These are phyloP conservation scores for Gobio gobio DNA, from an alignment of 2,113 vertebrate genomes.

Conservation along the genomic window DNA sequence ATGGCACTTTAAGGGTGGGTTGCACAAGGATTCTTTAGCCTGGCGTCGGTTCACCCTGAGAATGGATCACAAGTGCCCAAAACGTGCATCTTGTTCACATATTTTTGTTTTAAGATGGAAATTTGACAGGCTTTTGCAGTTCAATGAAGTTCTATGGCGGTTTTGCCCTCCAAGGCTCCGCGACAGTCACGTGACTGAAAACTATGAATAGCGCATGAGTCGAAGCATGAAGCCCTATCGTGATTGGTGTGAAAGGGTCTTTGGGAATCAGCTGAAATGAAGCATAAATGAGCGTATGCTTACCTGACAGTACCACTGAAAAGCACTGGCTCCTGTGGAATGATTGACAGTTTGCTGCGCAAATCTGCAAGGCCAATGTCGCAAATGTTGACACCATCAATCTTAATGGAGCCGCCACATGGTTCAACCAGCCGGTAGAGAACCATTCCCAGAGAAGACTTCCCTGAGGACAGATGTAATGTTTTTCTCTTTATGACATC, in stretches of 20 bases:
- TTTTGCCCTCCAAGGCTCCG: no score
- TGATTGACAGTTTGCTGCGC: slow-evolving; percentile 93
- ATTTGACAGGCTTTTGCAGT: no score
- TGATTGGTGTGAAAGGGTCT: background rate
- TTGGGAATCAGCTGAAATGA: background rate
- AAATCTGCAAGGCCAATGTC: slow-evolving; percentile 92
- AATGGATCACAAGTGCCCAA: no score
- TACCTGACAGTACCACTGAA: slow-evolving; percentile 93
- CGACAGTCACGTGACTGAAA: no score
- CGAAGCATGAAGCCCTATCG: background rate
- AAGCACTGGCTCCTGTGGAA: slow-evolving; percentile 91
- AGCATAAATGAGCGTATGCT: slow-evolving; percentile 43
- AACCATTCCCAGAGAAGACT: slow-evolving; percentile 90
- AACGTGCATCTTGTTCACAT: no score
- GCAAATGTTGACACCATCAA: slow-evolving; percentile 88
- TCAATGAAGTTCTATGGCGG: no score
- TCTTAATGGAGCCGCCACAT: slow-evolving; percentile 89
- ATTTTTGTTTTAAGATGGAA: no score
- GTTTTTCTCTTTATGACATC: background rate
- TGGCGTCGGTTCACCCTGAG: no score
- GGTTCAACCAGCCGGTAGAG: slow-evolving; percentile 89
- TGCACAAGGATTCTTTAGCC: no score
- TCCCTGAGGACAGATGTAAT: slow-evolving; percentile 74
- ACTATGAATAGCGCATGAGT: background rate
- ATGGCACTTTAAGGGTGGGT: no score